Evolutionary conservation across 2,888 invertebrate genomes (phyloP).

Genomic region (Amaurobius ferox): DNA sequence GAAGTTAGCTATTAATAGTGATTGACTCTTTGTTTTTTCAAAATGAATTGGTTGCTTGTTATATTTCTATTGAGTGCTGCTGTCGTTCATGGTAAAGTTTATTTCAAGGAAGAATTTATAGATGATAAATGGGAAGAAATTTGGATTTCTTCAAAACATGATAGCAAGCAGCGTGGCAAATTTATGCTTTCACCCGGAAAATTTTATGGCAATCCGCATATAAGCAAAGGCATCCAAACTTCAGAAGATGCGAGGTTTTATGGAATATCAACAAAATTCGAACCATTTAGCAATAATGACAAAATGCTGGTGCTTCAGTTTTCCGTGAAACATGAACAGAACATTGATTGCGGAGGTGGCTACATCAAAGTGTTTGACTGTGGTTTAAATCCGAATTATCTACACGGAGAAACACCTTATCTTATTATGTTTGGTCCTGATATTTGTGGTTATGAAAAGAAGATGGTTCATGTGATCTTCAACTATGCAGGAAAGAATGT

Average conservation of each 20-base stretch:
- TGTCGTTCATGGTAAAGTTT: background rate
- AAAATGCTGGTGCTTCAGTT: conserved; percentile 96
- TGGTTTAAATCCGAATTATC: conserved; percentile 91
- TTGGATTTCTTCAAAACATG: conserved; percentile 96
- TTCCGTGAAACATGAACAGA: conserved; percentile 98
- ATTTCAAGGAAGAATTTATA: conserved; percentile 74
- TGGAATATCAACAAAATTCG: conserved; percentile 93
- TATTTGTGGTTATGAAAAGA: conserved; percentile 99
- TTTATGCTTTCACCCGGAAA: conserved; percentile 93
- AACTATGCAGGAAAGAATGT: conserved; percentile 99
- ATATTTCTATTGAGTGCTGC: background rate
- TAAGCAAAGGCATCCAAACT: conserved; percentile 96
- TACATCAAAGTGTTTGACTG: conserved; percentile 94
- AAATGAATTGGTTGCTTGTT: too few species aligned
- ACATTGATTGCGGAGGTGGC: conserved; percentile 98
- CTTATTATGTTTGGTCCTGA: conserved; percentile 99
- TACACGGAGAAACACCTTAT: conserved; percentile 98
- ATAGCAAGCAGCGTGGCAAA: conserved; percentile 95
- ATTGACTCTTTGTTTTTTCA: too few species aligned
- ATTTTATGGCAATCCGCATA: conserved; percentile 93
- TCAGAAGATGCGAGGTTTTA: conserved; percentile 98
- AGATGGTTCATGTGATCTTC: conserved; percentile 99
- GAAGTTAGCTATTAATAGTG: too few species aligned
- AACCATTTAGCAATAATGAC: conserved; percentile 92
- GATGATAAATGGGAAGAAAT: conserved; percentile 91